phyloP scores from a whole-genome alignment of 2,797 vertebrate species.

The Takifugu ocellatus region DNA sequence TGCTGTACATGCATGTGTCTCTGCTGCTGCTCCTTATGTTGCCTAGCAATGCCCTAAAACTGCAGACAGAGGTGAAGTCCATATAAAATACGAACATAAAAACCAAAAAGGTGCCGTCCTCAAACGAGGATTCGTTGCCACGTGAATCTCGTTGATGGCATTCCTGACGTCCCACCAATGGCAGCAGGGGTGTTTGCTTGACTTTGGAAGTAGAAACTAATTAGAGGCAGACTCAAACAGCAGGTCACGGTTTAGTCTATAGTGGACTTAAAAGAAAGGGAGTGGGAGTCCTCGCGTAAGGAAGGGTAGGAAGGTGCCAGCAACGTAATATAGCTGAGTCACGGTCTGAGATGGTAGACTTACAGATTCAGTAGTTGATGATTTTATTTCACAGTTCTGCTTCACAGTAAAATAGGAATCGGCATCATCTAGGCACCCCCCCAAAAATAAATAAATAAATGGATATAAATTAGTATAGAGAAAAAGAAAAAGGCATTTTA shows the following conservation, averaged over 20 bases:
- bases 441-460: too few relatives aligned
- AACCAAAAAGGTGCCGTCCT: slow-evolving; percentile 30
- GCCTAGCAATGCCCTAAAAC: slow-evolving; percentile 59
- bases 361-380: neutral
- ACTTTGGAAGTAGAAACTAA: slow-evolving; percentile 60
- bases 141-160: slow-evolving; percentile 47
- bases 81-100: slow-evolving; percentile 22
- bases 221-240: slow-evolving; percentile 65
- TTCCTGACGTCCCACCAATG: slow-evolving; percentile 50
- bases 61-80: slow-evolving; percentile 42
- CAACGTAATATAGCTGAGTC: slow-evolving; percentile 16
- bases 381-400: too few relatives aligned
- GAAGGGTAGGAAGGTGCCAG: slow-evolving; percentile 32
- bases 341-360: neutral
- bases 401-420: too few relatives aligned
- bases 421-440: too few relatives aligned
- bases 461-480: too few relatives aligned
- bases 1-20: slow-evolving; percentile 46
- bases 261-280: slow-evolving; percentile 60
- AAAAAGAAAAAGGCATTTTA: too few relatives aligned
- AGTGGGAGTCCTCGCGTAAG: slow-evolving; percentile 62
- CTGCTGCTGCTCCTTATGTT: slow-evolving; percentile 58
- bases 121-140: slow-evolving; percentile 44
- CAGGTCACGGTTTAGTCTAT: slow-evolving; percentile 76
- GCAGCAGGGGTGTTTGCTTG: slow-evolving; percentile 41